Base-by-base conservation (phyloP, 2,888 invertebrate genomes). In the Polia nebulosa region DNA sequence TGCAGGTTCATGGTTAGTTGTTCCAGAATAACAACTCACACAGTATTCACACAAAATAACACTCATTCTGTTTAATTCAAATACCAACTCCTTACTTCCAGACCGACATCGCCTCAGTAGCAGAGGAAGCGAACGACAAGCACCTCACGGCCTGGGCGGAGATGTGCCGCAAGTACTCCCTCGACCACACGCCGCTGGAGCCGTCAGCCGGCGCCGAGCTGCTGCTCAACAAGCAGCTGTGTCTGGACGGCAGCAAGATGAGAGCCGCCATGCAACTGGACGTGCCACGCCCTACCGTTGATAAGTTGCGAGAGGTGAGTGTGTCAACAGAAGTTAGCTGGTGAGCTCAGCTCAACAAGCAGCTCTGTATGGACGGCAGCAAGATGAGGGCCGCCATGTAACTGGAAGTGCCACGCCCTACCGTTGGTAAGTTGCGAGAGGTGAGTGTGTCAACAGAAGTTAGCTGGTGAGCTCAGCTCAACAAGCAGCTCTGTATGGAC, bases 71-170 rank as follows among this genome's bases (percentile, higher is more conserved):
- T n/a, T n/a, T n/a, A n/a, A n/a, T n/a, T n/a, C n/a, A 47, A 13
- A 25, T 27, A 0, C n/a, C 15, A 47, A 1, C 27, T 17, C n/a
- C 6, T 1, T 47, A 7, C 15, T 36, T 22, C 1, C 90, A 98
- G 98, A 95, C 96, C 52, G 98, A 98, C 93, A 97, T 98, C 93
- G 96, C 96, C 1, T 96, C 97, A 11, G 97, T 98, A 7, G 97
- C 98, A 0, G 98, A 98, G 83, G 98, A 99, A 87, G 98, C 98
- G 0, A 99, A 99, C 91, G 99, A 99, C 92, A 99, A 99, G 90
- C 99, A 99, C 91, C 96, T 99, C 94, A 97, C 97, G 0, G 98
- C 99, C 22, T 99, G 99, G 99, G 98, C 98, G 0, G 97, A 98
- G 88, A 97, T 98, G 34, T 99, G 99, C 89, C 96, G 97, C 76